phyloP scores from a whole-genome alignment of 2,888 invertebrate species.

The Amiota minor region DNA sequence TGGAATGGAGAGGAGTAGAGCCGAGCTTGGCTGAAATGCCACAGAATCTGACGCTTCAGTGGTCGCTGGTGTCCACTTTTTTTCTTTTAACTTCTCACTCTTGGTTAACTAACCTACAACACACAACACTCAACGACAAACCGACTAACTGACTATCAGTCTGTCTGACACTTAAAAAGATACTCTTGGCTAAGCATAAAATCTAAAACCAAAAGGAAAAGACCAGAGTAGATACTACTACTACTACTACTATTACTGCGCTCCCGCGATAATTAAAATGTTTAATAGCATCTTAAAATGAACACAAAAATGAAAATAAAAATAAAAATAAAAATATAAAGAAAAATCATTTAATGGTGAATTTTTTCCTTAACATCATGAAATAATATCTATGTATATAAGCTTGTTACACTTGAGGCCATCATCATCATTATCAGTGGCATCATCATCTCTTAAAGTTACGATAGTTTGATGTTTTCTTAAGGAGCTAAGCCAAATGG shows the following conservation, averaged over 20 bases:
- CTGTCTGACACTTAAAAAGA: neutral
- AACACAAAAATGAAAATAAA: neutral
- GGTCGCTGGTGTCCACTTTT: too few species aligned
- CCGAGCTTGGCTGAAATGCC: neutral
- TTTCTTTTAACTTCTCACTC: too few species aligned
- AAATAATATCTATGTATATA: too few species aligned
- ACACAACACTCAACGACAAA: neutral
- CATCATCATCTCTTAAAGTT: too few species aligned
- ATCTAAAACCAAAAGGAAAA: neutral
- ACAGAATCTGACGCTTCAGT: too few species aligned
- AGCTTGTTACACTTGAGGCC: too few species aligned
- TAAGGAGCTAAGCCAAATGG: neutral
- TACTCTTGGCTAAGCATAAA: neutral
- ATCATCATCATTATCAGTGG: too few species aligned
- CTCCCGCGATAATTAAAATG: slow-evolving; percentile 62
- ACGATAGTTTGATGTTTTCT: too few species aligned
- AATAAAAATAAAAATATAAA: neutral
- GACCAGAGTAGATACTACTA: neutral
- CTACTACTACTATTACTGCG: slow-evolving; percentile 30
- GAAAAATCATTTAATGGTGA: slow-evolving; percentile 60
- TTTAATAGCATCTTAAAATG: slow-evolving; percentile 60
- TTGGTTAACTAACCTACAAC: too few species aligned
- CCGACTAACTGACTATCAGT: neutral
- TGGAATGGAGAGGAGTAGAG: neutral
- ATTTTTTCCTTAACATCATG: slow-evolving; percentile 42